Evolutionary conservation across 2,888 invertebrate species (phyloP), one percentile per base, ranked within the genome.

Genomic region (Rhabditoides inermis): DNA sequence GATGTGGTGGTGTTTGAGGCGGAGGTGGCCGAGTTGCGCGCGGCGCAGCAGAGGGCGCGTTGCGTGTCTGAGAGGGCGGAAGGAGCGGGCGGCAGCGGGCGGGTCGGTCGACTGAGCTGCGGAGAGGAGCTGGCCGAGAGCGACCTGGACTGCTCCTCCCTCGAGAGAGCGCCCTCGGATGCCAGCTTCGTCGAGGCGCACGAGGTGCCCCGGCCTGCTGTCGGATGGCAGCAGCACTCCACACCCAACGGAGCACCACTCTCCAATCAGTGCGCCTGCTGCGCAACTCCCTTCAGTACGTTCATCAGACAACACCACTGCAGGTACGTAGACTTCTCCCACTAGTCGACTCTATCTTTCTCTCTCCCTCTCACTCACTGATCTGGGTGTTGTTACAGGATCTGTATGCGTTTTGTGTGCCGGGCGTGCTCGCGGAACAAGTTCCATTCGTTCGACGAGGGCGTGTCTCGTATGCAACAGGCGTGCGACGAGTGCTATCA

Each of bases 321-420:
- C 45, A 47, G 64, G 53, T 50, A 37, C 7, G 26, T 23, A 28
- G 3, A 5, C 42, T 28, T 39, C 39, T 44, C 22, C 1, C 25
- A 23, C 15, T 25, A 20, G 6, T 15, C 15, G 7, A 10, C 32
- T 32, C 32, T 32, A 6, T 32, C 32, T 32, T 15, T 32, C 32
- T 32, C 32, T 32, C 32, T 32, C 32, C 15, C 32, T 32, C 32
- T 32, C 32, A 10, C 32, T 32, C 32, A 10, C 32, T 32, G 7
- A 10, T 32, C 32, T 15, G 32, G 6, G n/a, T 18, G 26, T 30
- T 18, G 1, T 37, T 54, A 4, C 45, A 55, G 55, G 30, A 49
- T 59, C 27, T 65, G 65, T 45, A 60, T 60, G n/a, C 26, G 49
- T n/a, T 47, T 60, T 0, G 63, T 65, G 18, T 65, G 65, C 40